phyloP scores from a whole-genome alignment of 2,888 invertebrate species.

The Phanerotoma sp. region DNA sequence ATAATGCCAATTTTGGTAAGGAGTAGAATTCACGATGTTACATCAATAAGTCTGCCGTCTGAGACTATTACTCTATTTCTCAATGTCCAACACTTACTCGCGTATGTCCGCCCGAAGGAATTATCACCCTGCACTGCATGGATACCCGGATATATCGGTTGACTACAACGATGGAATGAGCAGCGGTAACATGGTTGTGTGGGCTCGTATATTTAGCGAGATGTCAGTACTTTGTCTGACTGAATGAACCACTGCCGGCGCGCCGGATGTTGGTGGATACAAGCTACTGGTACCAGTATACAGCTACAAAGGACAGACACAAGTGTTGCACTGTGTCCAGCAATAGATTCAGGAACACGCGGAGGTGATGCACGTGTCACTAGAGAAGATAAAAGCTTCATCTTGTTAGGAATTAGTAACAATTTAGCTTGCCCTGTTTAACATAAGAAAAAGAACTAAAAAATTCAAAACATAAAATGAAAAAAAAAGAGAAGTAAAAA shows the following conservation, averaged over 20 bases:
- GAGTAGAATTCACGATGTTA: background rate
- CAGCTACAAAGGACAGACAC: conserved; percentile 42
- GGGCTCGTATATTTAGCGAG: conserved; percentile 47
- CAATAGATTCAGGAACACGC: background rate
- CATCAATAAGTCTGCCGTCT: background rate
- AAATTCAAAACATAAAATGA: background rate
- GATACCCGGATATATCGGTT: conserved; percentile 18
- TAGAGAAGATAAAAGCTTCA: background rate
- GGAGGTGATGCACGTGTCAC: conserved; percentile 3
- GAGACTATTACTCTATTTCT: conserved; percentile 9
- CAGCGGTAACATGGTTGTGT: conserved; percentile 15
- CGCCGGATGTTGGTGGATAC: conserved; percentile 32
- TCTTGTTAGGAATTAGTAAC: background rate
- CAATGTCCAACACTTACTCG: conserved; percentile 8
- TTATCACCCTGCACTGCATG: conserved; percentile 14
- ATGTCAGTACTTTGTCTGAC: conserved; percentile 51
- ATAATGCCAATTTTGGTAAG: conserved; percentile 1
- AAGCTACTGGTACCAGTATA: conserved; percentile 22
- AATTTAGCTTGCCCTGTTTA: background rate
- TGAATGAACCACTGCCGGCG: conserved; percentile 41
- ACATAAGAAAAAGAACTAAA: background rate
- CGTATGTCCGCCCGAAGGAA: conserved; percentile 13
- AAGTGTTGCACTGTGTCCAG: conserved; percentile 15
- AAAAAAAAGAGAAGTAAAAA: background rate
- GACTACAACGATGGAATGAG: conserved; percentile 20